phyloP scores from a whole-genome alignment of 2,888 invertebrate genomes.

The Nomada hirtipes region DNA sequence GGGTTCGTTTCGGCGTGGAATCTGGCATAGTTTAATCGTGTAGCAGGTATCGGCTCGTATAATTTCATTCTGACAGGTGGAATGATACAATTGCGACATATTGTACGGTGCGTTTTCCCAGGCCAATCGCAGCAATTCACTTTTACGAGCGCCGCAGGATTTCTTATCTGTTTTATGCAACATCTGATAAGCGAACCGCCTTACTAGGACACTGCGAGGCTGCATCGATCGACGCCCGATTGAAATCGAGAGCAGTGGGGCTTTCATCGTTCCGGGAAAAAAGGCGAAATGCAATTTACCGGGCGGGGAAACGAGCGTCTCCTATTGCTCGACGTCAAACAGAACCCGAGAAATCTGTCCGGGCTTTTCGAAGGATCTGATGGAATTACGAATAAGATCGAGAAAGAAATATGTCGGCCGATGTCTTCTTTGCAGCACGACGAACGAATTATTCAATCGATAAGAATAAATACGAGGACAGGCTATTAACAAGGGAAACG shows the following conservation, averaged over 20 bases:
- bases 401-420: no score
- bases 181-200: conserved; percentile 40
- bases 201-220: not conserved
- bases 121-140: conserved; percentile 4
- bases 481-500: not conserved
- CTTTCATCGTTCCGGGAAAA: not conserved
- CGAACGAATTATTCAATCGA: no score
- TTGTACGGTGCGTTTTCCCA: not conserved
- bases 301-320: not conserved
- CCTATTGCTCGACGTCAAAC: conserved; percentile 1
- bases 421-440: no score
- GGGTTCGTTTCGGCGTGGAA: not conserved
- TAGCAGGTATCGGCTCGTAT: conserved; percentile 23
- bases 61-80: conserved; percentile 17
- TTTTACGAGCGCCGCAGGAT: conserved; percentile 17
- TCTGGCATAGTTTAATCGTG: conserved; percentile 1
- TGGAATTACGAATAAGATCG: not conserved
- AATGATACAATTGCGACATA: conserved; percentile 8
- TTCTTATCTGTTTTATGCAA: conserved; percentile 40
- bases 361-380: not conserved
- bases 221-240: conserved; percentile 32
- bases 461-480: no score
- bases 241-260: conserved; percentile 23
- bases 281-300: conserved; percentile 22
- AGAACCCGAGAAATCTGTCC: conserved; percentile 10